Conservation (phyloP, 1,140 invertebrate species). For the Penaeus indicus region DNA sequence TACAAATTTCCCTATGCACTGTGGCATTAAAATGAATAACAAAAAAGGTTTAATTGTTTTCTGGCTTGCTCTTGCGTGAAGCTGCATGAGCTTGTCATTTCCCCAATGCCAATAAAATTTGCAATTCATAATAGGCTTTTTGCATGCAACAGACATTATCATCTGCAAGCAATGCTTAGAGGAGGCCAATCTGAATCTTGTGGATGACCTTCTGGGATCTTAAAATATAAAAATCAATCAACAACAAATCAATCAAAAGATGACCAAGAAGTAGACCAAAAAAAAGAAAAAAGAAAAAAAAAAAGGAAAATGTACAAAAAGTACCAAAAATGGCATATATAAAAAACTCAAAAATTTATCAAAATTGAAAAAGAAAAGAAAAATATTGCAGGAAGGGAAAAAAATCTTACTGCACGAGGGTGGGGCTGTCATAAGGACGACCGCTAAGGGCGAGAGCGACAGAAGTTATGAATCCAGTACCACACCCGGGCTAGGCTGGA, state of each 20-base stretch:
- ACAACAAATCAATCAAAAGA: background rate
- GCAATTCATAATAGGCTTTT: too few relatives aligned
- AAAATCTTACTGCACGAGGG: conserved; percentile 61
- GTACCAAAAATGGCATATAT: conserved; percentile 26
- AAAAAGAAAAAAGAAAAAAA: background rate
- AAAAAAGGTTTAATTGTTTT: too few relatives aligned
- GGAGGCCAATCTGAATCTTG: too few relatives aligned
- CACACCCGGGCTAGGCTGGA: conserved; percentile 18
- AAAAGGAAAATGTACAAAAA: background rate
- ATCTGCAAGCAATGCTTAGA: too few relatives aligned
- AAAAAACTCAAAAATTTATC: conserved; percentile 25
- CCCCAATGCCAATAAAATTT: too few relatives aligned
- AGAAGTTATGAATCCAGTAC: conserved; percentile 51
- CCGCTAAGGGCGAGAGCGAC: conserved; percentile 50
- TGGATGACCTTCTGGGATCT: too few relatives aligned
- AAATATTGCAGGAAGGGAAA: background rate
- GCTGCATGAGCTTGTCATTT: too few relatives aligned
- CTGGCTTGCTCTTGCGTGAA: too few relatives aligned
- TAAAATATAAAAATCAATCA: background rate
- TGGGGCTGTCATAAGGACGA: conserved; percentile 55
- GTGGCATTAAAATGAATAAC: too few relatives aligned
- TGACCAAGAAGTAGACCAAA: background rate
- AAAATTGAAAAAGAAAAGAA: conserved; percentile 16
- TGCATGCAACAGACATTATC: too few relatives aligned
- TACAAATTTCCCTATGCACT: too few relatives aligned